Base-by-base conservation (phyloP, 1,140 invertebrate species). In the Pararge aegeria region DNA sequence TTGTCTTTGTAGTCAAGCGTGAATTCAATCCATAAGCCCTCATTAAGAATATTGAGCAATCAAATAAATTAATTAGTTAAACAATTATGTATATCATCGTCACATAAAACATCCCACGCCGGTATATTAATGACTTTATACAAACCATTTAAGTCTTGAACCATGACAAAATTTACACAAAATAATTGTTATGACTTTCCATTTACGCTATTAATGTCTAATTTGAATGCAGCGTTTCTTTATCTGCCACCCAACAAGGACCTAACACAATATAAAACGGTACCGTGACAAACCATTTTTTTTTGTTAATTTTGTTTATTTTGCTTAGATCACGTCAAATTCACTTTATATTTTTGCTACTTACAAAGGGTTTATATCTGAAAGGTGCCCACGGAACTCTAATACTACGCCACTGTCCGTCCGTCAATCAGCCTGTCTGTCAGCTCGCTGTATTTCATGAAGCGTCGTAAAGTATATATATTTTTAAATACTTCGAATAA, bases 201-300 rank as follows among this genome's bases (percentile, higher is more conserved):
- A 52, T 52, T 30, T 38, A 21, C 20, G 21, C n/a, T 42, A 2
- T 20, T 53, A 40, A 18, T 42, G 13, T 54, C 20, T 38, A 38
- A 54, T 48, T 29, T 5, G 24, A 55, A 55, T 13, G 40, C 16
- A n/a, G 19, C 6, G 19, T 54, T 12, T 37, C 15, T 49, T 40
- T 34, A 46, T 37, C 12, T 13, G 34, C 30, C 42, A 55, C 59
- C 52, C 30, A 49, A 49, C n/a, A 27, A 18, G 51, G 59, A 61
- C 52, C 59, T 61, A 50, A 42, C 51, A 53, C 44, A 38, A 61
- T 15, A 60, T 34, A 61, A 38, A 46, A 29, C n/a, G 15, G 15
- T 10, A 27, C 44, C 59, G 21, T 61, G 24, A 54, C 51, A 13
- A 19, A 20, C 30, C 27, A 61, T 29, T 30, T 24, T 2, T 7